Evolutionary conservation across 2,113 vertebrate species (phyloP).

Genomic region (Tragelaphus strepsiceros): DNA sequence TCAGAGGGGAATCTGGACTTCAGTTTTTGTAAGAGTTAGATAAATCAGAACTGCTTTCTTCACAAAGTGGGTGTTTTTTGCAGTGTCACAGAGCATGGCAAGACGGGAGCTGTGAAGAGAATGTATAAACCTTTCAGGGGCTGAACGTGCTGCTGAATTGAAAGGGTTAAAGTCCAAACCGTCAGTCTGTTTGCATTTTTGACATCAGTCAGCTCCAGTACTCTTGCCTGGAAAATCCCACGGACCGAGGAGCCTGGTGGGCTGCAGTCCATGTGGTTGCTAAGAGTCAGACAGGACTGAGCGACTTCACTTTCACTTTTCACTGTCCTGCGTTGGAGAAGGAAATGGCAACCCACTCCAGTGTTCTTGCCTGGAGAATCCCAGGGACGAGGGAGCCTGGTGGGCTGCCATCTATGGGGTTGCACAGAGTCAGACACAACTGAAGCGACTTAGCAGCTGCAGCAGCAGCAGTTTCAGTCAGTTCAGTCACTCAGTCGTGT

Average conservation of each 20-base stretch:
- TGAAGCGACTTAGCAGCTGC: too few relatives aligned
- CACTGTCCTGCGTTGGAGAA: too few relatives aligned
- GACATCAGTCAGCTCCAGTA: neutral
- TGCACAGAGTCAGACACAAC: too few relatives aligned
- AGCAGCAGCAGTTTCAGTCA: neutral
- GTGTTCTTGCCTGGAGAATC: too few relatives aligned
- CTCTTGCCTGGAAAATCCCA: too few relatives aligned
- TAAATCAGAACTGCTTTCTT: neutral
- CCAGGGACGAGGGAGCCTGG: too few relatives aligned
- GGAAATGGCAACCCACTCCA: too few relatives aligned
- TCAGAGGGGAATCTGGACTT: neutral
- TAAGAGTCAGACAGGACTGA: too few relatives aligned
- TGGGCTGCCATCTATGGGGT: too few relatives aligned
- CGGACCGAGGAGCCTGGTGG: too few relatives aligned
- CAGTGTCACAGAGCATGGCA: neutral
- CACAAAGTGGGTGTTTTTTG: neutral
- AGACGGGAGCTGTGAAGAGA: neutral
- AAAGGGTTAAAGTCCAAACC: neutral
- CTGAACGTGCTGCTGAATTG: rapidly evolving
- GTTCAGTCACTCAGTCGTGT: neutral
- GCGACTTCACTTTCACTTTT: too few relatives aligned
- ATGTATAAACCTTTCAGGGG: rapidly evolving
- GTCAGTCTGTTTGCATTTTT: neutral
- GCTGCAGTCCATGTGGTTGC: too few relatives aligned
- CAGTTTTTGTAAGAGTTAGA: neutral